A percentile compares a stretch with the other conserved stretches of the same genome.
Evolutionary conservation across 2,797 vertebrate species (phyloP).

Genomic region (Anas capensis): DNA sequence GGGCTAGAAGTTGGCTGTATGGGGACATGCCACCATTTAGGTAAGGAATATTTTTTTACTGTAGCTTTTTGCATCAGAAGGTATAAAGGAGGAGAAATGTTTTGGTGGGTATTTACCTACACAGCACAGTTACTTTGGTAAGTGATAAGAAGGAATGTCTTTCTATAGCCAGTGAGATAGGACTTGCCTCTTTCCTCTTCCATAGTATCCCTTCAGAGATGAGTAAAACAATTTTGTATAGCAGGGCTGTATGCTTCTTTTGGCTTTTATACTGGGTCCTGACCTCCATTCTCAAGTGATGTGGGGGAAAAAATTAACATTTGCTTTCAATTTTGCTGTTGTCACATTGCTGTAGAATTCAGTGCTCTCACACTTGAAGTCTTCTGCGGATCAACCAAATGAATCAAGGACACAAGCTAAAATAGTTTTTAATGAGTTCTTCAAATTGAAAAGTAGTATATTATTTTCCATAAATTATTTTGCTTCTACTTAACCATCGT

Average conservation of each 20-base stretch:
- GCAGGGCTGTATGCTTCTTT: neutral
- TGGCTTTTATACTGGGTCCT: neutral
- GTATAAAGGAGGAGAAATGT: neutral
- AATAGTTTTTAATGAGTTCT: conserved; percentile 43
- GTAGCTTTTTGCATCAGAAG: neutral
- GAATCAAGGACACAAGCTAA: conserved; percentile 12
- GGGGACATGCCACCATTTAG: neutral
- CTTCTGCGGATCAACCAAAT: conserved; percentile 5
- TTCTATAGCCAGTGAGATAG: neutral
- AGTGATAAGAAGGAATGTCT: neutral
- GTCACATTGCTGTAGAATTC: neutral
- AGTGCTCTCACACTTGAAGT: neutral
- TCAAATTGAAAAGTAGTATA: conserved; percentile 11
- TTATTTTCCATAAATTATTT: conserved; percentile 41
- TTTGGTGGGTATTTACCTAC: neutral
- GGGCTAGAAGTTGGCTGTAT: neutral
- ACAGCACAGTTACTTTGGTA: neutral
- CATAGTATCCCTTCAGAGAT: neutral
- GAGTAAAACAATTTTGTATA: neutral
- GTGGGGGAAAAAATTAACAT: neutral
- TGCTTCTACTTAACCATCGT: neutral
- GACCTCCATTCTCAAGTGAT: conserved; percentile 22
- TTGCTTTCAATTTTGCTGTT: conserved; percentile 28
- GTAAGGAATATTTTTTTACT: neutral
- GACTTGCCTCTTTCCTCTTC: neutral